A percentile compares a stretch with the other conserved stretches of the same genome.
Evolutionary conservation across 2,113 vertebrate species (phyloP).

Genomic region (Microtus montanus): DNA sequence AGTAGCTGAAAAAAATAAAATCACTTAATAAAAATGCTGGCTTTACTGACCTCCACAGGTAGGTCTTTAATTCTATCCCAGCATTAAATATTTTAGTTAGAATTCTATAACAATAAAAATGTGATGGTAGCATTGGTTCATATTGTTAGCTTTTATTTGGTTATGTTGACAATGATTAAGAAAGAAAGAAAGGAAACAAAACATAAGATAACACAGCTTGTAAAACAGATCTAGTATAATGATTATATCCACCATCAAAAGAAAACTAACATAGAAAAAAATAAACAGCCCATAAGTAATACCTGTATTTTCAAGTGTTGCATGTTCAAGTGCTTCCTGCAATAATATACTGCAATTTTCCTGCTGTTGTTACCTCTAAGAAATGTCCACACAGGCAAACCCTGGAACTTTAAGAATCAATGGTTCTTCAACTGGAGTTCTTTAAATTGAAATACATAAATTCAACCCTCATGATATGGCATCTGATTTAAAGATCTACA

Average conservation of each 20-base stretch:
- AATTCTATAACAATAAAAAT: neutral
- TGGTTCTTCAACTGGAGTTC: constrained; percentile 12
- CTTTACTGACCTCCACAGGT: neutral
- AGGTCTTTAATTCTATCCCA: neutral
- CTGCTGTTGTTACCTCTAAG: neutral
- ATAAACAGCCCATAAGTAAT: neutral
- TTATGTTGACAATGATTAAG: neutral
- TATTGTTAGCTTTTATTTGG: neutral
- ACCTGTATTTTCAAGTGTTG: constrained; percentile 16
- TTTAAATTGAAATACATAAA: constrained; percentile 59
- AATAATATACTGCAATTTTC: neutral
- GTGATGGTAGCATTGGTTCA: neutral
- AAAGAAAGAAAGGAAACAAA: neutral
- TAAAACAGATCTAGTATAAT: neutral
- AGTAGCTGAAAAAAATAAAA: neutral
- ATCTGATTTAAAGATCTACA: neutral
- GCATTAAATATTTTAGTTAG: accelerated
- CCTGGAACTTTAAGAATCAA: constrained; percentile 34
- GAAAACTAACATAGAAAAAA: neutral
- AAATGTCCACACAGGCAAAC: neutral
- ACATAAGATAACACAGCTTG: neutral
- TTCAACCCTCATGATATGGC: neutral
- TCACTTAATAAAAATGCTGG: neutral
- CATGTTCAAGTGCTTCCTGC: neutral
- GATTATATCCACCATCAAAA: neutral